These are phyloP conservation scores for Lochmaea crataegi DNA, from an alignment of 2,888 invertebrate genomes.

Conservation along the genomic window DNA sequence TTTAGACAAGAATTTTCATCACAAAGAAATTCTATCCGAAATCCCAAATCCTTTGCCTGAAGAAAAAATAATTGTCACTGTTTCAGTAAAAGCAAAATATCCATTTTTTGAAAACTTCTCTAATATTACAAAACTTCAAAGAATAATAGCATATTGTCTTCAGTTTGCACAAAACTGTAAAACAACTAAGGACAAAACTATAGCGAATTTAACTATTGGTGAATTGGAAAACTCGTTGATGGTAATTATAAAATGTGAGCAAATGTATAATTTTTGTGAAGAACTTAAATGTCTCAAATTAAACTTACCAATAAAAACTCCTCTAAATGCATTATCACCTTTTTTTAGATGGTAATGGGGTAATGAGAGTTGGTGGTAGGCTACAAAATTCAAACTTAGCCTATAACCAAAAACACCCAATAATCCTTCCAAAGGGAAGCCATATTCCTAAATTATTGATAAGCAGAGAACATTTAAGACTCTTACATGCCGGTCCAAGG, in stretches of 20 bases:
- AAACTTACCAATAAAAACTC: slow-evolving; percentile 1
- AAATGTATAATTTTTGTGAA: background rate
- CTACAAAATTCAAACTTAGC: slow-evolving; percentile 6
- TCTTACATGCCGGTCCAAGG: too few species aligned
- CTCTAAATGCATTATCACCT: slow-evolving; percentile 6
- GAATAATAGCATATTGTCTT: too few species aligned
- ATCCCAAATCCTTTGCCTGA: background rate
- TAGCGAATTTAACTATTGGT: too few species aligned
- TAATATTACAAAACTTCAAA: too few species aligned
- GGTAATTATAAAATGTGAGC: background rate
- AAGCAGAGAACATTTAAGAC: too few species aligned
- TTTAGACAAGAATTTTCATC: slow-evolving; percentile 2
- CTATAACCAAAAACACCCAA: background rate
- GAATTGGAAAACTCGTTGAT: too few species aligned
- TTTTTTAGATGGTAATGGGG: slow-evolving; percentile 7
- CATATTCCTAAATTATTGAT: background rate
- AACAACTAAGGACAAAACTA: too few species aligned
- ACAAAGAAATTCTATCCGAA: background rate
- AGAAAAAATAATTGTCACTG: background rate
- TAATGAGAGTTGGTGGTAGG: slow-evolving; percentile 11
- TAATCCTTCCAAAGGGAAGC: background rate
- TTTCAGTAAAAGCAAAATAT: too few species aligned
- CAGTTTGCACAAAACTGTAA: too few species aligned
- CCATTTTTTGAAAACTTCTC: too few species aligned
- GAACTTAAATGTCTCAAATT: slow-evolving; percentile 6